These are phyloP conservation scores for Aphidius colemani DNA, from an alignment of 2,888 invertebrate genomes.

Conservation along the genomic window DNA sequence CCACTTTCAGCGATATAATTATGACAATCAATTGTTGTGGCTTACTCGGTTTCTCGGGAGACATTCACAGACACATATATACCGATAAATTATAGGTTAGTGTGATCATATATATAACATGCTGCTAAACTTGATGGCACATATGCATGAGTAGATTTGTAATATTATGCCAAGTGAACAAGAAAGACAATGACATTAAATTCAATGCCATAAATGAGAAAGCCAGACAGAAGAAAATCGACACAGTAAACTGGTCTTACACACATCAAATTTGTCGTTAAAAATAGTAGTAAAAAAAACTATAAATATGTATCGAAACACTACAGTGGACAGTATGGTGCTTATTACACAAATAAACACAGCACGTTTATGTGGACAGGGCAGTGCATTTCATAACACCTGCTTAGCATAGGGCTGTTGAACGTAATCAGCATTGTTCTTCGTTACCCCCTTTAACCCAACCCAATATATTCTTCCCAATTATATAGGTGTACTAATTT, in stretches of 20 bases:
- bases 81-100: too few species aligned
- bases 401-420: slow-evolving; percentile 16
- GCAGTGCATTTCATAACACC: slow-evolving; percentile 14
- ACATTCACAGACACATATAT: too few species aligned
- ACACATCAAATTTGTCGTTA: too few species aligned
- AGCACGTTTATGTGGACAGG: neutral
- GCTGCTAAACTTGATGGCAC: neutral
- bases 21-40: too few species aligned
- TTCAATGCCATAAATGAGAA: slow-evolving; percentile 20
- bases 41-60: too few species aligned
- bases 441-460: neutral
- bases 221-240: neutral
- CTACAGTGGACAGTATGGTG: slow-evolving; percentile 17
- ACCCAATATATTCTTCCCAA: neutral
- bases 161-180: neutral
- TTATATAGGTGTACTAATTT: slow-evolving; percentile 1
- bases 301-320: too few species aligned
- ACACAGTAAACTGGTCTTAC: too few species aligned
- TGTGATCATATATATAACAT: too few species aligned
- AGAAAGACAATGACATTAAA: slow-evolving; percentile 12
- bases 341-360: slow-evolving; percentile 17
- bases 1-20: too few species aligned
- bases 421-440: slow-evolving; percentile 20
- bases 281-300: too few species aligned
- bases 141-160: slow-evolving; percentile 17